Base-by-base conservation (phyloP, 1,140 invertebrate species). In the Pseudomyrmex dendroicus region DNA sequence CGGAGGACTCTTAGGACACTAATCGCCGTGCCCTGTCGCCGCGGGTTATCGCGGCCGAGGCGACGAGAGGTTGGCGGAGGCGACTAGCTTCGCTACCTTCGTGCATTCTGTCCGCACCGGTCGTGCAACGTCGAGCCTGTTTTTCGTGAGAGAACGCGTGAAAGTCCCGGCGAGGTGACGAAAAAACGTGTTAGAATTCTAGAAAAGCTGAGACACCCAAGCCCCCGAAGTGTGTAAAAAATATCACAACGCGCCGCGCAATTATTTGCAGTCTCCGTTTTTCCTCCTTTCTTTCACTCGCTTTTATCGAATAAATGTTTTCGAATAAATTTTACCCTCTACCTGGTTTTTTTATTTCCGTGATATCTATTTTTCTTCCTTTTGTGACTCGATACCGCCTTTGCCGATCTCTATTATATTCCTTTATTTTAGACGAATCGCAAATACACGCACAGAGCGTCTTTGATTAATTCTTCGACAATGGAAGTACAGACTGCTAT, bases 11-110 rank as follows among this genome's bases (percentile, higher is more conserved):
- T 59, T 61, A 54, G 84, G 57, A 78, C 80, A 72, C 83, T 88
- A 88, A 88, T 88, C 83, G 86, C 46, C 61, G 52, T 73, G 67
- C 61, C 54, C 86, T 85, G 86, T 88, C 86, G 76, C 86, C 84
- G 57, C 61, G 59, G 70, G 85, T 88, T 88, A 84, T 86, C 35
- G 67, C 54, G 57, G 48, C 22, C 25, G 56, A 22, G 57, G 56
- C 25, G 62, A 35, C 25, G 64, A 52, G 50, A 61, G 54, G 52
- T 56, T 35, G 35, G 35, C 54, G 25, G 8, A 15, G 61, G 73
- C 35, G 56, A 62, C 64, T 9, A 17, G 15, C 15, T 1, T 20
- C 46, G 22, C 25, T 50, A 52, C 56, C 22, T 59, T 68, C 25
- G 48, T 77, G 56, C 22, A 83, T 76, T 64, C 63, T 66, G 20